phyloP scores from a whole-genome alignment of 2,888 invertebrate species.

The Chalcis sispes region DNA sequence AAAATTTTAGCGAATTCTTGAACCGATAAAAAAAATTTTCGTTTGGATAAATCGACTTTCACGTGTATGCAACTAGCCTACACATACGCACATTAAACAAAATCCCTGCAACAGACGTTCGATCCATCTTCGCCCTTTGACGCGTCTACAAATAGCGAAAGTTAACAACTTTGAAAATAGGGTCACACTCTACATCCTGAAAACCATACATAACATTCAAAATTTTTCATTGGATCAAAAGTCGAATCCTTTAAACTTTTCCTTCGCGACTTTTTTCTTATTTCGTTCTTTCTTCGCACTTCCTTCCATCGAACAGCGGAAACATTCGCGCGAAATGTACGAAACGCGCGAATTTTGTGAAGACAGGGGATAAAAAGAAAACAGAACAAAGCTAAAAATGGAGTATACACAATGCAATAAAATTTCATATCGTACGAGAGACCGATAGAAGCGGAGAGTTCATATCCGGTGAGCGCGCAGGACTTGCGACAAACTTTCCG shows the following conservation, averaged over 20 bases:
- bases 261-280: not conserved
- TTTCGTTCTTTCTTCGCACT: not conserved
- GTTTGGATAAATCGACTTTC: not conserved
- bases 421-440: too few species aligned
- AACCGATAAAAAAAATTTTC: not conserved
- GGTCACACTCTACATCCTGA: not conserved
- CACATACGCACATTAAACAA: conserved; percentile 24
- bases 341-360: too few species aligned
- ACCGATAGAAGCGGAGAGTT: too few species aligned
- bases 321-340: too few species aligned
- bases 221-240: not conserved
- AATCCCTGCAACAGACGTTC: conserved; percentile 12
- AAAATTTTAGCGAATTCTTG: conserved; percentile 12
- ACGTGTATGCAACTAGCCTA: not conserved
- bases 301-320: not conserved
- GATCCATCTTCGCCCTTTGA: not conserved
- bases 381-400: too few species aligned
- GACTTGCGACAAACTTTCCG: too few species aligned
- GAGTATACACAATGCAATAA: too few species aligned
- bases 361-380: too few species aligned
- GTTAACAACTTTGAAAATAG: conserved; percentile 27
- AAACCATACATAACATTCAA: not conserved
- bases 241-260: not conserved
- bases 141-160: conserved; percentile 32
- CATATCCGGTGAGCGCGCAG: too few species aligned